Conservation (phyloP, 2,797 vertebrate genomes). For the Chloroceryle inda region DNA sequence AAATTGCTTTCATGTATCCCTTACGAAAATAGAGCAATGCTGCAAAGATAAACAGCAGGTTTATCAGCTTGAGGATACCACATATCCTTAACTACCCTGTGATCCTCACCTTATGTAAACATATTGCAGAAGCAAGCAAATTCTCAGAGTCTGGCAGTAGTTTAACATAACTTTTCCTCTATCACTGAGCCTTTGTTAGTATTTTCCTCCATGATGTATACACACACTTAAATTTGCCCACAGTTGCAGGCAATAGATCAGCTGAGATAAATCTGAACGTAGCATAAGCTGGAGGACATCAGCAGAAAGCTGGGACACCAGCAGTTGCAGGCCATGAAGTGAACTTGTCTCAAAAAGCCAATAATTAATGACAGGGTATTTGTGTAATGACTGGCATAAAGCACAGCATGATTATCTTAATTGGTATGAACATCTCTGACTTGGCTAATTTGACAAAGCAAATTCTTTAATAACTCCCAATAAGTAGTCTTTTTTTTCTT, state of each 20-base stretch:
- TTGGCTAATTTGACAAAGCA: background rate
- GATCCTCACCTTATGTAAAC: background rate
- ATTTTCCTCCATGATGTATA: background rate
- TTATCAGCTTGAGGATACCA: background rate
- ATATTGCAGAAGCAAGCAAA: background rate
- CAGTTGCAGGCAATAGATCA: background rate
- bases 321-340: background rate
- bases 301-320: background rate
- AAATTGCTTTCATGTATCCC: background rate
- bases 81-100: accelerated
- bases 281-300: background rate
- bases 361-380: background rate
- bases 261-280: background rate
- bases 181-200: background rate
- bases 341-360: background rate
- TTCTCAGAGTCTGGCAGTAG: background rate
- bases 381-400: background rate
- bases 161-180: background rate
- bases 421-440: background rate
- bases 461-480: background rate
- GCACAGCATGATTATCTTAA: background rate
- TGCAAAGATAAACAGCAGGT: background rate
- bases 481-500: background rate
- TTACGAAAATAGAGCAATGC: background rate
- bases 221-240: background rate